Evolutionary conservation across 1,140 invertebrate genomes (phyloP).

Genomic region (Thaumetopoea pityocampa): DNA sequence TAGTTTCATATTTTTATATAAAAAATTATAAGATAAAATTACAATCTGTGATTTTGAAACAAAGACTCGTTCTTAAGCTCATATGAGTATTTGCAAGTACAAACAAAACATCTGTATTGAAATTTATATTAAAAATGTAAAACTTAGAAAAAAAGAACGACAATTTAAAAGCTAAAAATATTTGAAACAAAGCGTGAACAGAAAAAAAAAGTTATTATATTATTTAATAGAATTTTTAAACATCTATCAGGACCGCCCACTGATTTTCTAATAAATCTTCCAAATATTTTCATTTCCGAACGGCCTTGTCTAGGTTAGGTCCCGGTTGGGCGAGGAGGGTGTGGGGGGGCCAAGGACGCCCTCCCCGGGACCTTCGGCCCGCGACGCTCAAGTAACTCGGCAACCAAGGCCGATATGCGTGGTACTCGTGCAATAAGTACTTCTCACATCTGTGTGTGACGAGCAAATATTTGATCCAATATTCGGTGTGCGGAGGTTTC

Average conservation of each 20-base stretch:
- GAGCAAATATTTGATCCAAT: constrained; percentile 1
- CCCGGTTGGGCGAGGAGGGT: constrained; percentile 12
- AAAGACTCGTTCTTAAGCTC: too few species aligned
- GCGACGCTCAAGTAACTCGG: constrained; percentile 57
- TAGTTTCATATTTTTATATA: too few species aligned
- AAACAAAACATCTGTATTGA: too few species aligned
- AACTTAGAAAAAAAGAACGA: too few species aligned
- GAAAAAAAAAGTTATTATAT: constrained; percentile 9
- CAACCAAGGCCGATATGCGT: constrained; percentile 46
- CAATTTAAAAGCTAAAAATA: constrained; percentile 1
- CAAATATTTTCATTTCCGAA: constrained; percentile 30
- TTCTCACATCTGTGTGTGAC: neutral
- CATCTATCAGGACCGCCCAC: constrained; percentile 17
- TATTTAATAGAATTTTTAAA: constrained; percentile 18
- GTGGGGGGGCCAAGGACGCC: constrained; percentile 43
- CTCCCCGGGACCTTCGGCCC: constrained; percentile 48
- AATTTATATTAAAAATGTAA: too few species aligned
- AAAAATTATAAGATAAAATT: too few species aligned
- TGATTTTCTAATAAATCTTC: constrained; percentile 28
- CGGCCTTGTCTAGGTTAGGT: constrained; percentile 30
- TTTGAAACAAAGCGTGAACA: neutral
- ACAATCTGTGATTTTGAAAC: too few species aligned
- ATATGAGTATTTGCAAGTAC: too few species aligned
- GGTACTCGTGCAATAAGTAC: constrained; percentile 28
- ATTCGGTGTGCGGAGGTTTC: too few species aligned